Evolutionary conservation across 2,113 vertebrate genomes (phyloP).

Genomic region (Ivindomyrus marchei): DNA sequence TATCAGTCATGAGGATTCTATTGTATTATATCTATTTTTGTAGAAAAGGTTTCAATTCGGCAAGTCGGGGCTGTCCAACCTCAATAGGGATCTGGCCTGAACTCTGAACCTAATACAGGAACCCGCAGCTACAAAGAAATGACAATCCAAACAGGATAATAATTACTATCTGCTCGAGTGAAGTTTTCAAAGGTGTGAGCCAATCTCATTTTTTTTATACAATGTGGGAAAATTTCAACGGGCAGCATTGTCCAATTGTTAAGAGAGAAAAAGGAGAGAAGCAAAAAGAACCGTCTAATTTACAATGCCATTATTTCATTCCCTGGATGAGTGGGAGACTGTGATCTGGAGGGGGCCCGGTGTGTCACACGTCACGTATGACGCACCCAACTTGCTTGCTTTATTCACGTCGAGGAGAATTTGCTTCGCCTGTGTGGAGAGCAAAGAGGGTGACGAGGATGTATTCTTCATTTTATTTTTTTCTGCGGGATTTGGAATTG

Average conservation of each 20-base stretch:
- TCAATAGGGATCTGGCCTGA: slow-evolving; percentile 4
- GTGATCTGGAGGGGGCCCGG: neutral
- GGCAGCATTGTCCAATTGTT: slow-evolving; percentile 4
- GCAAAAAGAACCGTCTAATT: neutral
- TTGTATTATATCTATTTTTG: neutral
- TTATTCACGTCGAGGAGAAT: neutral
- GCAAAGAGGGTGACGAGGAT: neutral
- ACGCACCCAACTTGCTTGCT: neutral
- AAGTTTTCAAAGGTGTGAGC: neutral
- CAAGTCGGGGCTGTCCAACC: neutral
- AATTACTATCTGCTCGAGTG: slow-evolving; percentile 8
- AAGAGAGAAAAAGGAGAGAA: neutral
- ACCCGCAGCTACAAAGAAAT: neutral
- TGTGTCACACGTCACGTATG: neutral
- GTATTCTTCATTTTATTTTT: neutral
- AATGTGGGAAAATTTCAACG: neutral
- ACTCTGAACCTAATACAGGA: slow-evolving; percentile 16
- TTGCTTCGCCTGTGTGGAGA: neutral
- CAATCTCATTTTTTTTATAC: neutral
- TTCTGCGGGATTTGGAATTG: neutral
- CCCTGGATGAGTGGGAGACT: neutral
- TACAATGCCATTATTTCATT: neutral
- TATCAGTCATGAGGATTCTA: slow-evolving; percentile 1
- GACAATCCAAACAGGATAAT: slow-evolving; percentile 3
- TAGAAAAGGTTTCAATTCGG: slow-evolving; percentile 9